phyloP scores from a whole-genome alignment of 1,140 invertebrate genomes.

The Scaptomyza hsui region DNA sequence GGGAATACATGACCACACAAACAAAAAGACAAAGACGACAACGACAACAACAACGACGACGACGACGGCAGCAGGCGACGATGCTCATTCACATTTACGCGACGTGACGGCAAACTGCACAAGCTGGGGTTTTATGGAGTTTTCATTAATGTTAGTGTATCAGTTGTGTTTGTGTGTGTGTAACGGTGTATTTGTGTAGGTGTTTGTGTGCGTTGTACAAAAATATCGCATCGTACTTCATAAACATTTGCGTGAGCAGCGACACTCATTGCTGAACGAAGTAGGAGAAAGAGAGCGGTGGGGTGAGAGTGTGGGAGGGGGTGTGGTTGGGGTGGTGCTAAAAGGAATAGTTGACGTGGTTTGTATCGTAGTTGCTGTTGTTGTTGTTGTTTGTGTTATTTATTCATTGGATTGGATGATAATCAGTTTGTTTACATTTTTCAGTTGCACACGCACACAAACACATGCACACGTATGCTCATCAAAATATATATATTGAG shows the following conservation, averaged over 20 bases:
- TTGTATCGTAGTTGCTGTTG: conserved; percentile 9
- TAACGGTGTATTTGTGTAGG: conserved; percentile 32
- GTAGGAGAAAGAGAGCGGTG: conserved; percentile 11
- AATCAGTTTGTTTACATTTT: conserved; percentile 84
- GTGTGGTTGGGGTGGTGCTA: neutral
- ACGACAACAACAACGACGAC: neutral
- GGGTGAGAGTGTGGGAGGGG: neutral
- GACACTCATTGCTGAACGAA: conserved; percentile 1
- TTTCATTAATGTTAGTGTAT: conserved; percentile 66
- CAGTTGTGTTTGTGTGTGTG: conserved; percentile 36
- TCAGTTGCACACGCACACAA: conserved; percentile 63
- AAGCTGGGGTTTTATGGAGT: conserved; percentile 57
- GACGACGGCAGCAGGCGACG: conserved; percentile 1
- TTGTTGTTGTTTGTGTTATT: conserved; percentile 62
- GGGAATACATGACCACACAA: neutral
- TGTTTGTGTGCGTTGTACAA: conserved; percentile 48
- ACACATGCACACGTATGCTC: conserved; percentile 10
- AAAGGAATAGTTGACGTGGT: conserved; percentile 39
- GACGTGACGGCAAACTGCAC: conserved; percentile 8
- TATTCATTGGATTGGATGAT: conserved; percentile 83
- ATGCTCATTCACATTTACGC: conserved; percentile 39
- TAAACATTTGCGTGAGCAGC: conserved; percentile 63
- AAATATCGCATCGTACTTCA: conserved; percentile 53
- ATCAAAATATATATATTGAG: conserved; percentile 5
- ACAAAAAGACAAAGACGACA: neutral